Evolutionary conservation across 2,797 vertebrate genomes (phyloP).

Genomic region (Ctenopoma kingsleyae): DNA sequence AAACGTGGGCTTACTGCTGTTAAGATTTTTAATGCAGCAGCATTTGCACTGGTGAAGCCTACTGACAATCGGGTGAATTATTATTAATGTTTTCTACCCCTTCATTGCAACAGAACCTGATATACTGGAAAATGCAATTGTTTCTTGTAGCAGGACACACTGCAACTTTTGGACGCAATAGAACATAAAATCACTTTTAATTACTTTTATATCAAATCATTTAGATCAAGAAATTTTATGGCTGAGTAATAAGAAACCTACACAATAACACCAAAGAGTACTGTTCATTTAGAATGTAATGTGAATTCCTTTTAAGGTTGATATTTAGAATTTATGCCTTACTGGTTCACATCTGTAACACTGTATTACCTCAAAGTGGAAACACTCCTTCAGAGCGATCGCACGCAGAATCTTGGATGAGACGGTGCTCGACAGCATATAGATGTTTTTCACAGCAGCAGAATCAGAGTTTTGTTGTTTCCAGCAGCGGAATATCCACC

Average conservation of each 20-base stretch:
- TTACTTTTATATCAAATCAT: too few relatives aligned
- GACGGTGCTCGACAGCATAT: slow-evolving; percentile 97
- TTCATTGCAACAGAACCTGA: not conserved
- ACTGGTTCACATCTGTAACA: not conserved
- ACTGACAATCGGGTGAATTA: not conserved
- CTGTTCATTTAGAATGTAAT: not conserved
- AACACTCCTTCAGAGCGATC: slow-evolving; percentile 96
- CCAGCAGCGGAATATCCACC: slow-evolving; percentile 97
- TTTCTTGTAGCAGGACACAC: not conserved
- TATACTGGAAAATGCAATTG: not conserved
- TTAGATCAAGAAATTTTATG: too few relatives aligned
- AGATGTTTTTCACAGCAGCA: slow-evolving; percentile 87
- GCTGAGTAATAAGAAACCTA: too few relatives aligned
- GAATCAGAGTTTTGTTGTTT: slow-evolving; percentile 85
- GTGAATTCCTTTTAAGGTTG: too few relatives aligned
- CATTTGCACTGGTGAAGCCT: not conserved
- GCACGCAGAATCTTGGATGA: slow-evolving; percentile 97
- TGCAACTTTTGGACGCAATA: not conserved
- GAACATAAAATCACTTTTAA: not conserved
- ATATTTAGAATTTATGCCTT: not conserved
- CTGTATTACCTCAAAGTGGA: slow-evolving; percentile 93
- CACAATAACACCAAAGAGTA: too few relatives aligned
- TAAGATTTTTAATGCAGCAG: slow-evolving; percentile 3
- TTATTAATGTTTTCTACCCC: not conserved
- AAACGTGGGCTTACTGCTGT: not conserved